Conservation (phyloP, 2,888 invertebrate genomes). For the Conus canariensis region DNA sequence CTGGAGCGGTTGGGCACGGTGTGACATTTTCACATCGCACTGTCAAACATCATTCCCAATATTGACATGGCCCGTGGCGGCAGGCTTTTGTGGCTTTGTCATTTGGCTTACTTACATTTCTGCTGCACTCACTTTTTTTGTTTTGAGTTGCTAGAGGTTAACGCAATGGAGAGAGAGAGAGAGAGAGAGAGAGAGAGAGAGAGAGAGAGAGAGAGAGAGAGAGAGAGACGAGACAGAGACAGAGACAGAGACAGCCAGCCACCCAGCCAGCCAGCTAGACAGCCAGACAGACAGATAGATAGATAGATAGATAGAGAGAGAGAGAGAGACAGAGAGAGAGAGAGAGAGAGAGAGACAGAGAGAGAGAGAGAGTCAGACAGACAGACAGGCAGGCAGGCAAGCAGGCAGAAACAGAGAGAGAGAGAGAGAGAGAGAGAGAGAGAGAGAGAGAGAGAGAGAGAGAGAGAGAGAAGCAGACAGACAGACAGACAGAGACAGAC, state of each 20-base stretch:
- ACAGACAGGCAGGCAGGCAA: not conserved
- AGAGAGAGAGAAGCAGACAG: not conserved
- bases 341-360: not conserved
- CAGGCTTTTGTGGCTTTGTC: too few species aligned
- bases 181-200: not conserved
- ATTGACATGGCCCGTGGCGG: too few species aligned
- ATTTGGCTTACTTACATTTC: too few species aligned
- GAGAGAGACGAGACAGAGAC: not conserved
- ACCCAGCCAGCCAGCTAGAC: not conserved
- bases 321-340: not conserved
- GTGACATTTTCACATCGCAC: too few species aligned
- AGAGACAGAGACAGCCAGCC: not conserved
- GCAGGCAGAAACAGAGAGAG: not conserved
- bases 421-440: not conserved
- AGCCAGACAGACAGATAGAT: not conserved
- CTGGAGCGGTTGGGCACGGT: too few species aligned
- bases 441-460: slow-evolving; percentile 6
- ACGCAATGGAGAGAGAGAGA: not conserved
- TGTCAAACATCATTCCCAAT: too few species aligned
- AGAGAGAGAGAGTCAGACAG: not conserved
- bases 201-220: not conserved
- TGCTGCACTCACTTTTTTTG: too few species aligned
- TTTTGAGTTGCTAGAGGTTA: too few species aligned
- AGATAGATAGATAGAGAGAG: not conserved
- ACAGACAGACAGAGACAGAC: not conserved